Evolutionary conservation across 1,140 invertebrate genomes (phyloP), one percentile per base, ranked within the genome.

Genomic region (Pseudomyrmex flavicornis): DNA sequence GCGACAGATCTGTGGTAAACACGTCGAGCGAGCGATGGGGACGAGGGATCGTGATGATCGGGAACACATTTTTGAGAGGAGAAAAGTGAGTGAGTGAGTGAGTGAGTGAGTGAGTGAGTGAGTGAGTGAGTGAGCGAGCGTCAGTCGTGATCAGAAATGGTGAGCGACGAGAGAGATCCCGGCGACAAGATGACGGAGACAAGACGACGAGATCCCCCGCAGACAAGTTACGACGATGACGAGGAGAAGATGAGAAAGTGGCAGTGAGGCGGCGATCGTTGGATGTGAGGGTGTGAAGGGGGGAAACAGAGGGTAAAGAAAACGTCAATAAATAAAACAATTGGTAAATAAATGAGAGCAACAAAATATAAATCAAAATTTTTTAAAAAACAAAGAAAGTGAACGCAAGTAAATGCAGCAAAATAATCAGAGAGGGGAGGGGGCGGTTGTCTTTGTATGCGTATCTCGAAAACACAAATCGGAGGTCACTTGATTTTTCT

Each of bases 291-390:
- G 44, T 56, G n/a, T 86, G 61, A 46, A 48, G 35, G 5, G 35
- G 35, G 4, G 90, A 89, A 87, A 90, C 46, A 87, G 91, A 92
- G 94, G 95, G 95, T 95, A 26, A 95, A 94, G 63, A 96, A 96
- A 95, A 95, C 94, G 95, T 88, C 89, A 94, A 35, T 95, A 94
- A 95, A 95, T 95, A 95, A 95, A 95, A 95, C 95, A 85, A 94
- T 93, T 94, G 93, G 88, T 93, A 85, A 92, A 35, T 35, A 54
- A 54, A 83, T 68, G 46, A 58, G 20, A 80, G 82, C 59, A 66
- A 63, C 68, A 20, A 70, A 88, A 75, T 61, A 62, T 26, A 26
- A 26, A 82, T 59, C 17, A 65, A 92, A 35, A 5, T 35, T 35
- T 35, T 35, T 17, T 26, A 26, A 26, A 26, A 26, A 26, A 26